A percentile compares a stretch with the other conserved stretches of the same genome.
phyloP scores from a whole-genome alignment of 2,888 invertebrate species.

The Elysia crispata region DNA sequence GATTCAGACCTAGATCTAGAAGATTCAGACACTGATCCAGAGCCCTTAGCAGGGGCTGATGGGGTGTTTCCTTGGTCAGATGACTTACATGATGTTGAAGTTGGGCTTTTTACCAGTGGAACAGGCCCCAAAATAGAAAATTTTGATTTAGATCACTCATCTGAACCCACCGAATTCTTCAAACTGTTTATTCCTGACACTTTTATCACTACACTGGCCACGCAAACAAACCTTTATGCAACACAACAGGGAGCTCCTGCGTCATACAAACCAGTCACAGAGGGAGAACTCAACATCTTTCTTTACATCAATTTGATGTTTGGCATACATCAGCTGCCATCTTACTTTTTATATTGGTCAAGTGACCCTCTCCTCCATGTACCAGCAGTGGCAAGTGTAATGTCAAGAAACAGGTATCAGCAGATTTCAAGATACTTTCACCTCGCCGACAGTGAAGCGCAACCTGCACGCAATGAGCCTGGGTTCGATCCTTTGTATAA shows the following conservation, averaged over 20 bases:
- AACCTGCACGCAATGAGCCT: too few species aligned
- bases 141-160: too few species aligned
- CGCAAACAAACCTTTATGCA: constrained; percentile 10
- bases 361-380: constrained; percentile 9
- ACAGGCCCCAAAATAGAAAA: too few species aligned
- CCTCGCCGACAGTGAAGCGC: neutral
- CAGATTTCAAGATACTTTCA: constrained; percentile 11
- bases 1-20: too few species aligned
- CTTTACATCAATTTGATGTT: constrained; percentile 20
- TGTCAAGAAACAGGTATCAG: constrained; percentile 7
- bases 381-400: constrained; percentile 23
- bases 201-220: too few species aligned
- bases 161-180: too few species aligned
- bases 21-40: too few species aligned
- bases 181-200: too few species aligned
- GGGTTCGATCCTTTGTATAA: constrained; percentile 13
- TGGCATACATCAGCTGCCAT: constrained; percentile 21
- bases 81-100: too few species aligned
- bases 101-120: too few species aligned
- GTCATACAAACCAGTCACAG: neutral
- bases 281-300: neutral
- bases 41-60: too few species aligned
- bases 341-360: constrained; percentile 17
- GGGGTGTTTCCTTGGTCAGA: too few species aligned
- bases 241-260: neutral